phyloP scores from a whole-genome alignment of 2,113 vertebrate genomes.

The Excalfactoria chinensis region DNA sequence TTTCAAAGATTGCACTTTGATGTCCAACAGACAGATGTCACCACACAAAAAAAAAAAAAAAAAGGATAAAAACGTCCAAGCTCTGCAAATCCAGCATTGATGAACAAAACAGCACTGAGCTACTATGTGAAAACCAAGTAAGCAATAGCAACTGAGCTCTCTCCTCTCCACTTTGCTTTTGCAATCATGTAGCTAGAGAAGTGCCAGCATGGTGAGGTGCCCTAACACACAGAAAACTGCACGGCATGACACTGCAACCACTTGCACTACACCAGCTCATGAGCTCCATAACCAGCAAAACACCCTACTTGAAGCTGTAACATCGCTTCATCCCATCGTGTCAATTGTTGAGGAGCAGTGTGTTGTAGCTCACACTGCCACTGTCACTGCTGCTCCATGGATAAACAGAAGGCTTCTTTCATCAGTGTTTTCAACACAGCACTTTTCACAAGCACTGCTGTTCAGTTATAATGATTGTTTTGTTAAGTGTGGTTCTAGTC shows the following conservation, averaged over 20 bases:
- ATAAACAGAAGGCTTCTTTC: constrained; percentile 61
- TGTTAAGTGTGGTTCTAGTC: constrained; percentile 49
- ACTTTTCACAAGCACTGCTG: constrained; percentile 34
- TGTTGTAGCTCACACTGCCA: not conserved
- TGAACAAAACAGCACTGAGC: not conserved
- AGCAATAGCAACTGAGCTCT: not conserved
- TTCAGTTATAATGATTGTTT: constrained; percentile 55
- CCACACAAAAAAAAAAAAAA: not conserved
- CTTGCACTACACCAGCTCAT: not conserved
- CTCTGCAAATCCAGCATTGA: not conserved
- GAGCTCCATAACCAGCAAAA: not conserved
- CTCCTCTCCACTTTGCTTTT: not conserved
- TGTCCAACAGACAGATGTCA: constrained; percentile 20
- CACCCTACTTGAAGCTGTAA: fast-evolving
- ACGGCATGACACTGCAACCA: not conserved
- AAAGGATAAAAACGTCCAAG: not conserved
- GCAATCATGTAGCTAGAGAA: not conserved
- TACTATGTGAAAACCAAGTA: not conserved
- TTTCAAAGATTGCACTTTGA: constrained; percentile 33
- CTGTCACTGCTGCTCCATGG: constrained; percentile 13
- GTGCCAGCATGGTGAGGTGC: not conserved
- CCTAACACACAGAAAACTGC: not conserved
- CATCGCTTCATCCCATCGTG: not conserved
- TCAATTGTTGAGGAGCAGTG: not conserved
- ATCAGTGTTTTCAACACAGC: constrained; percentile 29